A percentile compares a stretch with the other conserved stretches of the same genome.
Conservation (phyloP, 2,797 vertebrate species). For the Esox lucius region DNA sequence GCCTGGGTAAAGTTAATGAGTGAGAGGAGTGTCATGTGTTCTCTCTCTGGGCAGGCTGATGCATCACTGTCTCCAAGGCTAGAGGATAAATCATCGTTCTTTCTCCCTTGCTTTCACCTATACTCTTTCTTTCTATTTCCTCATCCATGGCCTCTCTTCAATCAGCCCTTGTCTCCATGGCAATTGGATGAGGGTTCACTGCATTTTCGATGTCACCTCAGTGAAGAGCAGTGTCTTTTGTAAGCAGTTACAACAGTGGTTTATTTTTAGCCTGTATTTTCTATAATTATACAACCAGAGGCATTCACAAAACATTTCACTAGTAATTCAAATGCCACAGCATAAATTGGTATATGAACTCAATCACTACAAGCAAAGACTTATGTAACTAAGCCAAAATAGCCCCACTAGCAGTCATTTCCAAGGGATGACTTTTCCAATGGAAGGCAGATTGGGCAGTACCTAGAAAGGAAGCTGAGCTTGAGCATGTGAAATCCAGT, state of each 20-base stretch:
- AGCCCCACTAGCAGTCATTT: too few relatives aligned
- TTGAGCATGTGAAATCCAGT: too few relatives aligned
- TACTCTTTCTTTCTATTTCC: slow-evolving; percentile 48
- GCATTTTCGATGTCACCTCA: slow-evolving; percentile 65
- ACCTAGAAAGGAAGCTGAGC: too few relatives aligned
- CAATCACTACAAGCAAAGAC: neutral
- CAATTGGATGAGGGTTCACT: slow-evolving; percentile 49
- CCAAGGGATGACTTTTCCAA: too few relatives aligned
- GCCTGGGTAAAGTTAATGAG: slow-evolving; percentile 41
- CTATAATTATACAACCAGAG: slow-evolving; percentile 19
- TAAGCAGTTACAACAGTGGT: slow-evolving; percentile 44
- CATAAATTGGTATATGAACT: neutral
- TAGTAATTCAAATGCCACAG: neutral
- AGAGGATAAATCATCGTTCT: slow-evolving; percentile 48
- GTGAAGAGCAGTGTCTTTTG: slow-evolving; percentile 46
- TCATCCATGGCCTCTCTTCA: slow-evolving; percentile 62
- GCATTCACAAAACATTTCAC: slow-evolving; percentile 16
- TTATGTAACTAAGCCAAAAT: too few relatives aligned
- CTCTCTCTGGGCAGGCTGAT: slow-evolving; percentile 31
- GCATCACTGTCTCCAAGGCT: slow-evolving; percentile 53
- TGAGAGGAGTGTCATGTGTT: slow-evolving; percentile 40
- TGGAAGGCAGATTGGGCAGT: too few relatives aligned
- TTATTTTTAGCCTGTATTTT: slow-evolving; percentile 15
- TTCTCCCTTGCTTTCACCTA: slow-evolving; percentile 14
- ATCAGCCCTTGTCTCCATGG: slow-evolving; percentile 42